Evolutionary conservation across 2,888 invertebrate genomes (phyloP).

Genomic region (Deladenus siricidicola): DNA sequence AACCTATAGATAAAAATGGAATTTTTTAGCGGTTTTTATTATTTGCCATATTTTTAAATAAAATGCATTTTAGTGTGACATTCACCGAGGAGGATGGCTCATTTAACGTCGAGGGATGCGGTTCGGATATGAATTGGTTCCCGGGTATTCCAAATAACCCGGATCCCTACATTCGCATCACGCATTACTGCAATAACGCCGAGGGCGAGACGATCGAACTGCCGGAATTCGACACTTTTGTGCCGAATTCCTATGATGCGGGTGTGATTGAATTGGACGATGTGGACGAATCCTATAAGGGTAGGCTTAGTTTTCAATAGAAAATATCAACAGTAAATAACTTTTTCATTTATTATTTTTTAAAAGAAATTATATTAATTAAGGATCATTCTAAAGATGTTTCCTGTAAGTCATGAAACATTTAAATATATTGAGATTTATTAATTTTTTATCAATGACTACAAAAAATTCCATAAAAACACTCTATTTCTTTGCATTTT

Average conservation of each 20-base stretch:
- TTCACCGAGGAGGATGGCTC: slow-evolving; percentile 49
- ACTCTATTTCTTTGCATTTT: too few species aligned
- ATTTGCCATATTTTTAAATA: too few species aligned
- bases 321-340: too few species aligned
- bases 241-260: slow-evolving; percentile 44
- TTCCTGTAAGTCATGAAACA: too few species aligned
- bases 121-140: slow-evolving; percentile 50
- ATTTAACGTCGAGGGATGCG: slow-evolving; percentile 51
- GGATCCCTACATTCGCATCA: slow-evolving; percentile 35
- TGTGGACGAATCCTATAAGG: too few species aligned
- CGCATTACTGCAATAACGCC: slow-evolving; percentile 48
- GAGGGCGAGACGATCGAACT: slow-evolving; percentile 42
- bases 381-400: too few species aligned
- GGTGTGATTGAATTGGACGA: slow-evolving; percentile 41
- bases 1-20: neutral
- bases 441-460: too few species aligned
- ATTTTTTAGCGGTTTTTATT: neutral
- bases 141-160: slow-evolving; percentile 35
- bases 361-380: too few species aligned
- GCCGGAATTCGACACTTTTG: slow-evolving; percentile 26
- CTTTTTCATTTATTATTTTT: too few species aligned
- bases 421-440: too few species aligned
- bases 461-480: too few species aligned
- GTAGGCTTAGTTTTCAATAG: too few species aligned
- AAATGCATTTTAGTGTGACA: slow-evolving; percentile 41